Percentiles rank a stretch among this genome's conserved stretches.
Evolutionary conservation across 2,113 vertebrate genomes (phyloP).

Genomic region (Thermophis baileyi): DNA sequence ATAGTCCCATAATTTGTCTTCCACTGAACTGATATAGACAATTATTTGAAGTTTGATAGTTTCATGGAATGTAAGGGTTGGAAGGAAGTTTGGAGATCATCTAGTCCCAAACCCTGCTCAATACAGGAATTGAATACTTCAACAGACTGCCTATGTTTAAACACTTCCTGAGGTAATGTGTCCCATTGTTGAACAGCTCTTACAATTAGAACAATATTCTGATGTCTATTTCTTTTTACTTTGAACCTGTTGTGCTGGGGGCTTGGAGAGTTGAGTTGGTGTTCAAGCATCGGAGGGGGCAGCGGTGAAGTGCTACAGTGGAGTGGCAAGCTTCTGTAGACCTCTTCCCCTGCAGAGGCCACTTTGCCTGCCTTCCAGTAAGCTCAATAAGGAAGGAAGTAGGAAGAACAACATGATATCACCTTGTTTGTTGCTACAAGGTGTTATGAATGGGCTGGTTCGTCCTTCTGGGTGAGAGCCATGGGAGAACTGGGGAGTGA

Average conservation of each 20-base stretch:
- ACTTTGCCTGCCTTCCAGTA: neutral
- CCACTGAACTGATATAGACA: neutral
- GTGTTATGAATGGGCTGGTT: neutral
- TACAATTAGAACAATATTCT: neutral
- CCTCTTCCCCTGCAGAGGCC: neutral
- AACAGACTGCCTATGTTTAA: neutral
- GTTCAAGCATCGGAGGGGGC: neutral
- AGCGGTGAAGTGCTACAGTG: neutral
- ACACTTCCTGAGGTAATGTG: neutral
- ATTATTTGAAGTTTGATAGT: neutral
- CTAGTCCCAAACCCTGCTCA: neutral
- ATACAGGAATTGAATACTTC: neutral
- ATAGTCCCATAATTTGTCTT: neutral
- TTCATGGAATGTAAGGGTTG: neutral
- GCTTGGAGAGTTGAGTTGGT: neutral
- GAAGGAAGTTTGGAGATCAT: neutral
- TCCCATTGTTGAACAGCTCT: neutral
- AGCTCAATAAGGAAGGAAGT: neutral
- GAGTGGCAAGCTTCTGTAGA: neutral
- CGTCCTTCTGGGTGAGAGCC: neutral
- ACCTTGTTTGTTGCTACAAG: neutral
- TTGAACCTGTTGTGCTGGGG: neutral
- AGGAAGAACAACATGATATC: neutral
- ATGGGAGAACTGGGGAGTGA: neutral
- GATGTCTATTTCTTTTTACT: neutral